Evolutionary conservation across 2,797 vertebrate genomes (phyloP).

Genomic region (Merluccius polli): DNA sequence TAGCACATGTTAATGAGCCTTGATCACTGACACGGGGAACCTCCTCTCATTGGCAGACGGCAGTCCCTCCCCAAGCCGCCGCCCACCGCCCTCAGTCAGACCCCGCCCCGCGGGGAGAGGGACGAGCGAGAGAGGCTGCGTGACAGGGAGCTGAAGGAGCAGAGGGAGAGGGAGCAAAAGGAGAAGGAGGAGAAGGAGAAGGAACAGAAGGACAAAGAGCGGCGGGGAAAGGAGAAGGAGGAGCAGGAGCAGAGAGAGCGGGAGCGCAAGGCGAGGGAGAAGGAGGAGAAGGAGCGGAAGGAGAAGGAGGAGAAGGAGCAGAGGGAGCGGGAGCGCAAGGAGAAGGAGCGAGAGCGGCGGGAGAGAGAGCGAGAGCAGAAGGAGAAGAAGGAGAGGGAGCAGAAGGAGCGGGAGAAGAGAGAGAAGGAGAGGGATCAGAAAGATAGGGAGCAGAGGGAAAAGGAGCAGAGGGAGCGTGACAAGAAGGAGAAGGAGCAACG

Average conservation of each 20-base stretch:
- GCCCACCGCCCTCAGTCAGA: slow-evolving; percentile 57
- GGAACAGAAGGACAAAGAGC: slow-evolving; percentile 10
- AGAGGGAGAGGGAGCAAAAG: slow-evolving; percentile 16
- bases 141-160: slow-evolving; percentile 18
- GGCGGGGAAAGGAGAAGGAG: slow-evolving; percentile 20
- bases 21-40: background rate
- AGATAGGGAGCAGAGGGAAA: slow-evolving; percentile 24
- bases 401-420: slow-evolving; percentile 25
- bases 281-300: slow-evolving; percentile 20
- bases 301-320: slow-evolving; percentile 18
- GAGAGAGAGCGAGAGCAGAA: slow-evolving; percentile 26
- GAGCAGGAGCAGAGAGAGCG: slow-evolving; percentile 29
- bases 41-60: slow-evolving; percentile 62
- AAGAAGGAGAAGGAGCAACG: slow-evolving; percentile 9
- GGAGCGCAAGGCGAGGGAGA: slow-evolving; percentile 46
- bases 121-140: slow-evolving; percentile 38
- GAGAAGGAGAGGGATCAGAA: slow-evolving; percentile 21
- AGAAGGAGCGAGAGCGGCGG: slow-evolving; percentile 30
- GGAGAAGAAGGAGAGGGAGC: slow-evolving; percentile 30
- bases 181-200: slow-evolving; percentile 14
- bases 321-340: slow-evolving; percentile 42
- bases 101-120: slow-evolving; percentile 62
- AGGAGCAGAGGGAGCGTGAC: slow-evolving; percentile 13
- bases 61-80: slow-evolving; percentile 80
- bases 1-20: background rate